Evolutionary conservation across 2,113 vertebrate genomes (phyloP), one percentile per base, ranked within the genome.

Genomic region (Carassius carassius): DNA sequence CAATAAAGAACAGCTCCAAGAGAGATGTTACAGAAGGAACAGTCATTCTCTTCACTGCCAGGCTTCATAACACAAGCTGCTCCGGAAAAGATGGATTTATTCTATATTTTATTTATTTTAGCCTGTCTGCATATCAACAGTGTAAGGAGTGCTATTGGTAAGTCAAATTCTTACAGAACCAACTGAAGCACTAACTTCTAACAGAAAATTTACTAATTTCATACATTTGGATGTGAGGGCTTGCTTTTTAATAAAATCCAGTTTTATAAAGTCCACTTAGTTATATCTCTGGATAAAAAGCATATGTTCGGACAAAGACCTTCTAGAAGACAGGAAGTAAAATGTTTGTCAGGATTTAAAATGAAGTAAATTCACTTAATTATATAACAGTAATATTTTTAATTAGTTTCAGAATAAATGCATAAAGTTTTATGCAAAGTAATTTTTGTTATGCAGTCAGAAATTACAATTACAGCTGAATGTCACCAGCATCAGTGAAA

Each of bases 61-160:
- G 74, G 44, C 1, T 23, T 29, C 49, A 11, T 29, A 4, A 19
- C 1, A 29, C 75, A 17, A 21, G 32, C 76, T 21, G 76, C 17
- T 0, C 21, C 12, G 87, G 35, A 81, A 49, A 23, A 49, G 0
- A 25, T 58, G 10, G 70, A 35, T 19, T 69, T 72, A 25, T 63
- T 60, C 0, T 23, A 0, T 51, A 73, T 76, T 16, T 65, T 76
- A 62, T 49, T 88, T 19, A 51, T 89, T 54, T 19, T 83, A 63
- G 14, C 77, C 62, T 90, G 69, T 10, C 11, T 85, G 32, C 88
- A 75, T 79, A 62, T 37, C 35, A 4, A 37, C 35, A 37, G 35
- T 37, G 35, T 70, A 19, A 49, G 54, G 74, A 90, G 87, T 23
- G 54, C 85, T 12, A 7, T 91, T 13, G 89, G 93, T 93, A 85